Evolutionary conservation across 2,797 vertebrate species (phyloP).

Genomic region (Valencia hispanica): DNA sequence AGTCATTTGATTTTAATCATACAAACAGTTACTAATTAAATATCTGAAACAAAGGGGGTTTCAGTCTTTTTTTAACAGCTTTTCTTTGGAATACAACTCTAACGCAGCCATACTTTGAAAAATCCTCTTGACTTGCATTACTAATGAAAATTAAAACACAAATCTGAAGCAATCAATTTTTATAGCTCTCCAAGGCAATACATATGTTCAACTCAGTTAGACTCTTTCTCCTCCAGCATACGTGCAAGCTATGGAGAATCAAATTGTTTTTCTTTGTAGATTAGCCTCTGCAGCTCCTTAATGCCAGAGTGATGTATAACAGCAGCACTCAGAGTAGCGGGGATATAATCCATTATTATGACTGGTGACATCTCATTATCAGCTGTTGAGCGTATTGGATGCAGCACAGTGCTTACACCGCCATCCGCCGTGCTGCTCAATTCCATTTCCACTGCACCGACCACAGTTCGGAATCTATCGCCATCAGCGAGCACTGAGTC

Average conservation of each 20-base stretch:
- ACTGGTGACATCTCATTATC: conserved; percentile 68
- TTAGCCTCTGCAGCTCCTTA: conserved; percentile 37
- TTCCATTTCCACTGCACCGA: conserved; percentile 31
- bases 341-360: conserved; percentile 53
- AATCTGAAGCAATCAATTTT: conserved; percentile 40
- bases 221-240: not conserved
- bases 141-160: conserved; percentile 32
- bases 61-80: not conserved
- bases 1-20: too few species aligned
- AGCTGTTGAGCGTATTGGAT: conserved; percentile 52
- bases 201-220: conserved; percentile 31
- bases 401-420: conserved; percentile 40
- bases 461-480: conserved; percentile 33
- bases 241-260: conserved; percentile 12
- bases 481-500: conserved; percentile 34
- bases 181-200: conserved; percentile 16
- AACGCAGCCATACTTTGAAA: conserved; percentile 1
- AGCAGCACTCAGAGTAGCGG: conserved; percentile 31
- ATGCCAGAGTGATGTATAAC: conserved; percentile 50
- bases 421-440: conserved; percentile 42
- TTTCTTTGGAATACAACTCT: not conserved
- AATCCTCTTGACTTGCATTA: conserved; percentile 6
- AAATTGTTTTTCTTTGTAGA: conserved; percentile 43
- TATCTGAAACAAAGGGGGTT: not conserved
- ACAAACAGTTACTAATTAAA: not conserved